A percentile compares a stretch with the other conserved stretches of the same genome.
Conservation (phyloP, 2,888 invertebrate genomes). For the Oxycera nigricornis region DNA sequence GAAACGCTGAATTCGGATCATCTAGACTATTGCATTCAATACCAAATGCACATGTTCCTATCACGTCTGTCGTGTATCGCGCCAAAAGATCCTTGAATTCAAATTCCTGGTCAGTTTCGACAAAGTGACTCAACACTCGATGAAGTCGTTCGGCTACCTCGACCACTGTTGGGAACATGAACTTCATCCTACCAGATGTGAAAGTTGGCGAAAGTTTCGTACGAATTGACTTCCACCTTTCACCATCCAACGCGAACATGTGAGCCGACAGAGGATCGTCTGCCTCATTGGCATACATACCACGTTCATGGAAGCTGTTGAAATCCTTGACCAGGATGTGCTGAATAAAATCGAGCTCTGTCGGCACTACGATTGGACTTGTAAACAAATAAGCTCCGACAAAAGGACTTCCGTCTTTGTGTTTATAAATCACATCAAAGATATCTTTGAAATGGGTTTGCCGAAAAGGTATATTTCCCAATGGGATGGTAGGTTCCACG, state of each 20-base stretch:
- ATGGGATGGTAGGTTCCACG: constrained; percentile 50
- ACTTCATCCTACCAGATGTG: constrained; percentile 61
- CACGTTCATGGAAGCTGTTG: constrained; percentile 52
- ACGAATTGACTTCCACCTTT: constrained; percentile 60
- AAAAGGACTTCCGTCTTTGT: constrained; percentile 40
- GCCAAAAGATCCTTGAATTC: constrained; percentile 60
- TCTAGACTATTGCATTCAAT: constrained; percentile 57
- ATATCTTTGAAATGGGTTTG: constrained; percentile 38
- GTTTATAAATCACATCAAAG: constrained; percentile 50
- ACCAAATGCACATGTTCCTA: constrained; percentile 59
- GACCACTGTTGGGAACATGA: constrained; percentile 55
- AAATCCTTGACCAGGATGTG: constrained; percentile 54
- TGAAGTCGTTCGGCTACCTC: constrained; percentile 48
- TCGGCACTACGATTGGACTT: constrained; percentile 37
- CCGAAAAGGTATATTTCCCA: constrained; percentile 49
- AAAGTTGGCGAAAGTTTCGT: constrained; percentile 60
- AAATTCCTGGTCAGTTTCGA: constrained; percentile 47
- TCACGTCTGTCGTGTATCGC: constrained; percentile 61
- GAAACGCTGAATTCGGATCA: constrained; percentile 54
- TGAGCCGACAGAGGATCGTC: constrained; percentile 53
- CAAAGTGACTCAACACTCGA: constrained; percentile 47
- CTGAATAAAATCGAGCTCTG: constrained; percentile 51
- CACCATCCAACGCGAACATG: constrained; percentile 52
- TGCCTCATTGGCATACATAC: constrained; percentile 50
- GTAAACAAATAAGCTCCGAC: constrained; percentile 45